Percentiles rank a stretch among this genome's conserved stretches.
These are phyloP conservation scores for Ambastaia sidthimunki DNA, from an alignment of 2,797 vertebrate genomes.

Conservation along the genomic window DNA sequence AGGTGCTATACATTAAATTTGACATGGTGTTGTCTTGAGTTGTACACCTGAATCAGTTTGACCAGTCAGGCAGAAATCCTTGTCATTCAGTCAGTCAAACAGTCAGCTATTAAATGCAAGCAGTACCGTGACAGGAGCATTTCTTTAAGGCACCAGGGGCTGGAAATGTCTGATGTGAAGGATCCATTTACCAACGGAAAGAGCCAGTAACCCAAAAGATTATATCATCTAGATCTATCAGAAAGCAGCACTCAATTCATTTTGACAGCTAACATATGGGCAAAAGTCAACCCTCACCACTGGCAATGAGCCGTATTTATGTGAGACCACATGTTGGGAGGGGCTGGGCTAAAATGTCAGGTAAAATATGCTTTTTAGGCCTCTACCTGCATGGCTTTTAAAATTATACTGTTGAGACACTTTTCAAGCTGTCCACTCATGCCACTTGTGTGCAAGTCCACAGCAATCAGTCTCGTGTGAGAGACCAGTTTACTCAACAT, in stretches of 20 bases:
- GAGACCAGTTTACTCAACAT: neutral
- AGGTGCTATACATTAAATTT: slow-evolving; percentile 36
- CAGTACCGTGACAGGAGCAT: slow-evolving; percentile 43
- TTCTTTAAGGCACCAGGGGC: slow-evolving; percentile 44
- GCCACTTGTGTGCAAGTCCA: too few relatives aligned
- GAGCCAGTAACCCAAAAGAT: slow-evolving; percentile 50
- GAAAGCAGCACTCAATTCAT: slow-evolving; percentile 42
- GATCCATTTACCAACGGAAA: slow-evolving; percentile 43
- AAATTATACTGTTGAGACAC: slow-evolving; percentile 31
- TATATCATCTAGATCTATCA: slow-evolving; percentile 50
- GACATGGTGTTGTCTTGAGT: neutral
- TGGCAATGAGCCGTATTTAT: slow-evolving; percentile 41
- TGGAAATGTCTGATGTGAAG: slow-evolving; percentile 29
- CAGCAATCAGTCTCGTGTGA: neutral
- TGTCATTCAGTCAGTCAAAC: slow-evolving; percentile 40
- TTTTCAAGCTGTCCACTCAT: slow-evolving; percentile 3
- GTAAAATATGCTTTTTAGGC: slow-evolving; percentile 14
- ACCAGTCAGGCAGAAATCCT: slow-evolving; percentile 39
- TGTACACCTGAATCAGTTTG: slow-evolving; percentile 9
- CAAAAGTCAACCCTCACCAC: slow-evolving; percentile 56
- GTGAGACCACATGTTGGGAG: slow-evolving; percentile 42
- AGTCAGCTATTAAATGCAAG: slow-evolving; percentile 50
- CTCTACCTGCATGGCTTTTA: slow-evolving; percentile 38
- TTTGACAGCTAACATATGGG: slow-evolving; percentile 61
- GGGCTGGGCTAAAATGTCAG: slow-evolving; percentile 58